Evolutionary conservation across 2,797 vertebrate genomes (phyloP), one percentile per base, ranked within the genome.

Genomic region (Enteromius argenteus): DNA sequence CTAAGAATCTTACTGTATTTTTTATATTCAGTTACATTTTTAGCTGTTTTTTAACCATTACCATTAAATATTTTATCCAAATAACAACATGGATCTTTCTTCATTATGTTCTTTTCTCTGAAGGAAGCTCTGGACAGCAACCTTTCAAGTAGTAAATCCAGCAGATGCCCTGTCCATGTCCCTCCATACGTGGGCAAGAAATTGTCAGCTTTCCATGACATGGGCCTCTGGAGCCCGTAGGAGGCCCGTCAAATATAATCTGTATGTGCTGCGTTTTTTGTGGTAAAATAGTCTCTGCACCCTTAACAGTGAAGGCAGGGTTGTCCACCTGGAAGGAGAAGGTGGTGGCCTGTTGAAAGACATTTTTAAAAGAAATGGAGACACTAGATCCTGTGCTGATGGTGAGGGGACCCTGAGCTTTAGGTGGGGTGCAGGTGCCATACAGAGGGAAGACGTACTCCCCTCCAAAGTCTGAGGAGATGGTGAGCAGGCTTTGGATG

Each of bases 121-220:
- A 77, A 53, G 49, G 5, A 30, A 56, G 75, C 27, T 94, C 94
- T 0, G 89, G 88, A 10, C 86, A 87, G 80, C 92, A 46, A 0
- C 97, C 96, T 81, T 92, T 96, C 64, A 97, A 93, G 85, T 97
- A 98, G 88, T 92, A 97, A 35, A 96, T 90, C 96, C 97, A 97
- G 51, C 87, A 92, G 80, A 93, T 89, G 9, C 87, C 85, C 0
- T 88, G 87, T n/a, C 88, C 91, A 2, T 87, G 81, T 44, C 92
- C 93, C 11, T 94, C 90, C 0, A 91, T 85, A 0, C 87, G 80
- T 23, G 90, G 93, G 83, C 94, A 96, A 77, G 93, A 92, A 80
- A 97, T 88, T 23, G 92, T 94, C 86, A 97, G 86, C 81, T 90
- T 96, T 81, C 93, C 95, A 15, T 91, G 92, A 86, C 95, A 91